Conservation (phyloP, 2,797 vertebrate species). For the Chelidonichthys spinosus region DNA sequence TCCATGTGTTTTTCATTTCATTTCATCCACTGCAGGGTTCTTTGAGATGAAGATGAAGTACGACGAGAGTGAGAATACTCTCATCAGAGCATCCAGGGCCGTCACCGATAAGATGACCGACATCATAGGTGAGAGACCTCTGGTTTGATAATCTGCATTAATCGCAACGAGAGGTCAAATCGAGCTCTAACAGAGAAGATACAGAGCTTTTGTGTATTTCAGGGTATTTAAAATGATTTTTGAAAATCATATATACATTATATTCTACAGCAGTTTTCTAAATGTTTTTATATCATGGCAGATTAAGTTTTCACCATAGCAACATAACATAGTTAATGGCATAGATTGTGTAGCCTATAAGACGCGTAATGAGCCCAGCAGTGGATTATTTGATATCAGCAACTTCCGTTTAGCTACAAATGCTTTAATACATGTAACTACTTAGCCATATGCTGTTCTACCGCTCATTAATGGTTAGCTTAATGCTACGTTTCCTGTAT, state of each 20-base stretch:
- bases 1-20: neutral
- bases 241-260: neutral
- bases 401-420: neutral
- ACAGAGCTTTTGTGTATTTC: neutral
- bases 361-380: neutral
- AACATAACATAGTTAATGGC: too few relatives aligned
- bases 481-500: neutral
- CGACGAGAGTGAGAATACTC: constrained; percentile 93
- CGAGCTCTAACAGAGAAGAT: neutral
- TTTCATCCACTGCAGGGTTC: constrained; percentile 85
- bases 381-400: neutral
- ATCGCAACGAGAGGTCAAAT: neutral
- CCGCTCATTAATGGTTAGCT: neutral
- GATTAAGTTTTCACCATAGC: neutral
- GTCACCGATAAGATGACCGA: constrained; percentile 94
- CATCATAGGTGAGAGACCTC: constrained; percentile 85
- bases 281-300: neutral
- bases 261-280: neutral
- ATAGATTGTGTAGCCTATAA: neutral
- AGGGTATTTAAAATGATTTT: neutral
- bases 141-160: constrained; percentile 1
- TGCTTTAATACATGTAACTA: neutral
- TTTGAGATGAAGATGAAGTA: constrained; percentile 99
- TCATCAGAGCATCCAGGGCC: constrained; percentile 92
- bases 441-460: neutral